Base-by-base conservation (phyloP, 2,888 invertebrate genomes). In the Homarus gammarus region DNA sequence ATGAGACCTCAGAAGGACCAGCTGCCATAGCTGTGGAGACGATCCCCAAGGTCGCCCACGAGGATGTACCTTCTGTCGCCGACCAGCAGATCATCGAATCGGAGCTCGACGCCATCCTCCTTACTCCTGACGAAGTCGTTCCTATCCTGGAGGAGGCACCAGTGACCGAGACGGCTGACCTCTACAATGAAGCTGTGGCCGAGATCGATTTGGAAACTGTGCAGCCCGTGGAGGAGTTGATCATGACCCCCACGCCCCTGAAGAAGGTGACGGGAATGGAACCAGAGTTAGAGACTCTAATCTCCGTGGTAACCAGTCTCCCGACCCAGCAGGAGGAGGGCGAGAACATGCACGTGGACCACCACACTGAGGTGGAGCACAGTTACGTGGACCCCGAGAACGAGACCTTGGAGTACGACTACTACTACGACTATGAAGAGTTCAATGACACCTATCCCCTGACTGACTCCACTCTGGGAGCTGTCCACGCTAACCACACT, bases 271-370 rank as follows among this genome's bases (percentile, higher is more conserved):
- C 84, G 27, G 56, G 22, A 22, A 15, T 36, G 12, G 84, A 84
- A 27, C 84, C 73, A 1, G 84, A 73, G 56, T 15, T 84, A 8
- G 84, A 84, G 72, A 84, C 84, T 22, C 31, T 61, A 10, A 83
- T 87, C 27, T 87, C 87, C 15, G 44, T 87, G 10, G 82, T 82
- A 22, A 87, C 70, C 22, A 87, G 87, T 38, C 40, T 33, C n/a
- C 68, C 81, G 15, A 51, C 49, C 15, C 40, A 68, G 33, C 56
- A 64, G 31, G 61, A 64, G 31, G 56, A 87, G 51, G 79, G 61
- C 3, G 79, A 86, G n/a, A 72, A n/a, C 61, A 87, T 68, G 87
- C 40, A 27, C 33, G 83, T 83, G 10, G 36, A 84, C 15, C 84
- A 73, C 36, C 84, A 84, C 56, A 33, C 10, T 22, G 84, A 73